Percentiles rank a stretch among this genome's conserved stretches.
phyloP scores from a whole-genome alignment of 2,888 invertebrate genomes.

The Willowsia nigromaculata region DNA sequence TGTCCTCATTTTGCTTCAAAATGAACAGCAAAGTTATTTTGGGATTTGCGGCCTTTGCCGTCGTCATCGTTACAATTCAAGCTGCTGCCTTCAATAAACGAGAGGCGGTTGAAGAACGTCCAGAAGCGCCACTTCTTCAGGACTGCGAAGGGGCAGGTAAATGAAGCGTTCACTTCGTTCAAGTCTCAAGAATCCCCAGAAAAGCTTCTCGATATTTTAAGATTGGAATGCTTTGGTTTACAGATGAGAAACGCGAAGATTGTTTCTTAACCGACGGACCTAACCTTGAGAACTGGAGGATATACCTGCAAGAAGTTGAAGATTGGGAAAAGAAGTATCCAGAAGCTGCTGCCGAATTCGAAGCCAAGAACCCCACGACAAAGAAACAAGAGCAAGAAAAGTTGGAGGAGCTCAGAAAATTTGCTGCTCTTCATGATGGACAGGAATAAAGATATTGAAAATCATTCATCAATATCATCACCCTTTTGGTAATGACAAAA shows the following conservation, averaged over 20 bases:
- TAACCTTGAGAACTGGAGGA: conserved; percentile 31
- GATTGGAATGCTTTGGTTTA: too few species aligned
- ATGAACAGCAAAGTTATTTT: not conserved
- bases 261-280: conserved; percentile 34
- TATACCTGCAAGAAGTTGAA: conserved; percentile 21
- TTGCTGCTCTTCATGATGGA: conserved; percentile 30
- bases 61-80: not conserved
- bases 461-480: not conserved
- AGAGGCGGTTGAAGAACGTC: not conserved
- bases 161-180: not conserved
- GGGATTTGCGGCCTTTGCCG: not conserved
- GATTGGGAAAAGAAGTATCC: conserved; percentile 52
- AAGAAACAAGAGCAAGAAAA: conserved; percentile 37
- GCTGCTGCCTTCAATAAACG: not conserved
- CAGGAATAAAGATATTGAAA: too few species aligned
- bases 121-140: conserved; percentile 24
- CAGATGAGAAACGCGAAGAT: conserved; percentile 51
- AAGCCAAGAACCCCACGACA: conserved; percentile 21
- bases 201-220: not conserved
- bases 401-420: conserved; percentile 19
- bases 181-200: not conserved
- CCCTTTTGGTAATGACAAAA: too few species aligned
- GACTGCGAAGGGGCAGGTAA: conserved; percentile 48
- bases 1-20: not conserved
- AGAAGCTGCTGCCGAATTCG: conserved; percentile 6